A percentile compares a stretch with the other conserved stretches of the same genome.
Evolutionary conservation across 30 jellyfish, hydroid and myxozoan genomes (phyloP).

Genomic region (Euphysa ruthae): DNA sequence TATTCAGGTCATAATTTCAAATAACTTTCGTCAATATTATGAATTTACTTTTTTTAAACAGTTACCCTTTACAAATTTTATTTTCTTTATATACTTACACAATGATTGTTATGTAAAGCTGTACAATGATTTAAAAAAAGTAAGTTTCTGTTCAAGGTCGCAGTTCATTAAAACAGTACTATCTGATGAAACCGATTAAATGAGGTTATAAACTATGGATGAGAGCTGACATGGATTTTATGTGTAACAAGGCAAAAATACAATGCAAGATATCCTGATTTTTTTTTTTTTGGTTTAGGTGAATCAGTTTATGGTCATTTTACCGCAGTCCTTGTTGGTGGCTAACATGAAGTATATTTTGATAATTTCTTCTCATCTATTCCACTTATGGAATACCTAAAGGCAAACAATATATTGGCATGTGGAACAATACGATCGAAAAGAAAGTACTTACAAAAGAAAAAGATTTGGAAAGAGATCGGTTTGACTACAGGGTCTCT

Average conservation of each 20-base stretch:
- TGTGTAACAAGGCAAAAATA: conserved; percentile 67
- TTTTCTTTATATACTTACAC: too few relatives aligned
- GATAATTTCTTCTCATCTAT: conserved; percentile 51
- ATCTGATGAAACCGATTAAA: conserved; percentile 71
- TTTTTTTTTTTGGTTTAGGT: conserved; percentile 48
- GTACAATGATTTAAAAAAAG: conserved; percentile 37
- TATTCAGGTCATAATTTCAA: too few relatives aligned
- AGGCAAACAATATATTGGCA: conserved; percentile 24
- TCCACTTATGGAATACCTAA: conserved; percentile 50
- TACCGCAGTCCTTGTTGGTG: conserved; percentile 32
- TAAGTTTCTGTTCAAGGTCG: conserved; percentile 64
- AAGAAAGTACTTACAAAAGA: conserved; percentile 36
- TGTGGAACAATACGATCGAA: conserved; percentile 55
- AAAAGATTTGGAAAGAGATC: conserved; percentile 56
- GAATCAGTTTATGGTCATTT: conserved; percentile 45
- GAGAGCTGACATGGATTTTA: conserved; percentile 78
- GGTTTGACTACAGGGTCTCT: conserved; percentile 33
- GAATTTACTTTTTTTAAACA: too few relatives aligned
- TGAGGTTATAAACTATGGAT: conserved; percentile 68
- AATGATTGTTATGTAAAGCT: conserved; percentile 43
- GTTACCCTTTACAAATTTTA: too few relatives aligned
- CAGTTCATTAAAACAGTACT: conserved; percentile 57
- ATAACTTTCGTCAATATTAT: too few relatives aligned
- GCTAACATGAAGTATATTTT: conserved; percentile 43
- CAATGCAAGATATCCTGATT: conserved; percentile 20